A percentile compares a stretch with the other conserved stretches of the same genome.
Evolutionary conservation across 2,113 vertebrate species (phyloP).

Genomic region (Bos javanicus): DNA sequence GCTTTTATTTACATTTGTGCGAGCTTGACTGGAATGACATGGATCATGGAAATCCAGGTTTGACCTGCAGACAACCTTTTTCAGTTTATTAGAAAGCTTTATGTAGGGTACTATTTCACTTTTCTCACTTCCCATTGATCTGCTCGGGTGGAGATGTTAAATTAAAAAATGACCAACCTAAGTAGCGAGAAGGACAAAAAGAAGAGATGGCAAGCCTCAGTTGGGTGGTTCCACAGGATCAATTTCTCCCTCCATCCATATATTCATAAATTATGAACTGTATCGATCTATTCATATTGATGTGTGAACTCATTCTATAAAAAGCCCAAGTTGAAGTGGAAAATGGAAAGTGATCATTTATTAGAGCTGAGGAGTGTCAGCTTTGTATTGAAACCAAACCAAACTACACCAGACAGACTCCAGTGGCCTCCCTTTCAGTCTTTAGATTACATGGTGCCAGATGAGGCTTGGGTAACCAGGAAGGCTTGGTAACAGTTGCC

Average conservation of each 20-base stretch:
- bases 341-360: conserved; percentile 61
- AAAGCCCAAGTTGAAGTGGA: conserved; percentile 52
- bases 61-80: not conserved
- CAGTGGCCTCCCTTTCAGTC: not conserved
- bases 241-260: conserved; percentile 9
- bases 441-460: not conserved
- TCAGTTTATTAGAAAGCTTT: conserved; percentile 23
- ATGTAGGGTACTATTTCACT: not conserved
- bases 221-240: conserved; percentile 35
- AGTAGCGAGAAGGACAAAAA: not conserved
- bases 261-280: conserved; percentile 66
- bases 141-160: not conserved
- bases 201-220: not conserved
- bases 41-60: not conserved
- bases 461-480: not conserved
- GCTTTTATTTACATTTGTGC: not conserved
- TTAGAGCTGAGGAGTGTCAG: conserved; percentile 41
- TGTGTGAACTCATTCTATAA: conserved; percentile 55
- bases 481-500: not conserved
- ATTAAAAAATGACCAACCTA: conserved; percentile 32
- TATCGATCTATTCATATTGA: conserved; percentile 54
- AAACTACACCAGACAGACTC: not conserved
- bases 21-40: not conserved
- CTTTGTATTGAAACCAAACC: conserved; percentile 30
- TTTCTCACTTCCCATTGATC: not conserved